These are phyloP conservation scores for Xanthia icteritia DNA, from an alignment of 2,888 invertebrate species.

Conservation along the genomic window DNA sequence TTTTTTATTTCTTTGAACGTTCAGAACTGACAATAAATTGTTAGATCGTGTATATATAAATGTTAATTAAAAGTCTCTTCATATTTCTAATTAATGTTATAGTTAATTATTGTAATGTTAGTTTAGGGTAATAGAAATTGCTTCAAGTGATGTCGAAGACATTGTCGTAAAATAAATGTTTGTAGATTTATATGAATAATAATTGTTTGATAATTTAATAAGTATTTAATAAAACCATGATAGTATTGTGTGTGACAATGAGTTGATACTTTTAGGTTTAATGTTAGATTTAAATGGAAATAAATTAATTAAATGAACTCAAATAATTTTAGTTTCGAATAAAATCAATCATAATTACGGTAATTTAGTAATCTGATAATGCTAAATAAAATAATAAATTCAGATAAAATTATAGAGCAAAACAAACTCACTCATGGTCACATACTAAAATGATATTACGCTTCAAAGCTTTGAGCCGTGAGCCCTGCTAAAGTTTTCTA, in stretches of 20 bases:
- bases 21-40: conserved; percentile 90
- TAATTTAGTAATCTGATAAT: neutral
- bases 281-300: conserved; percentile 17
- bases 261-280: conserved; percentile 51
- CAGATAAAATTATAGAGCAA: neutral
- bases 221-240: conserved; percentile 46
- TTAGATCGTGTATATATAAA: conserved; percentile 82
- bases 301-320: neutral
- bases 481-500: conserved; percentile 90
- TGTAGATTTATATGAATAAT: conserved; percentile 58
- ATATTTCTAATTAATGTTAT: conserved; percentile 78
- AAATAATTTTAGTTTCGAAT: conserved; percentile 16
- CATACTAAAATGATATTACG: conserved; percentile 74
- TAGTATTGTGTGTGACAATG: conserved; percentile 71
- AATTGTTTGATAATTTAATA: conserved; percentile 54
- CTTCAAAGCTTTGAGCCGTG: conserved; percentile 87
- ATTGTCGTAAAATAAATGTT: conserved; percentile 63
- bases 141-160: conserved; percentile 68
- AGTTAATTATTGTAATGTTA: conserved; percentile 45
- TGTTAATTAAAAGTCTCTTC: conserved; percentile 81
- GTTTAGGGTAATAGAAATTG: conserved; percentile 57
- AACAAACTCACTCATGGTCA: conserved; percentile 68
- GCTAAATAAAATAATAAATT: conserved; percentile 6
- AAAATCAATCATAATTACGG: neutral
- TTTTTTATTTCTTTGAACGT: conserved; percentile 80